Conservation (phyloP, 2,113 vertebrate species). For the Suncus etruscus region DNA sequence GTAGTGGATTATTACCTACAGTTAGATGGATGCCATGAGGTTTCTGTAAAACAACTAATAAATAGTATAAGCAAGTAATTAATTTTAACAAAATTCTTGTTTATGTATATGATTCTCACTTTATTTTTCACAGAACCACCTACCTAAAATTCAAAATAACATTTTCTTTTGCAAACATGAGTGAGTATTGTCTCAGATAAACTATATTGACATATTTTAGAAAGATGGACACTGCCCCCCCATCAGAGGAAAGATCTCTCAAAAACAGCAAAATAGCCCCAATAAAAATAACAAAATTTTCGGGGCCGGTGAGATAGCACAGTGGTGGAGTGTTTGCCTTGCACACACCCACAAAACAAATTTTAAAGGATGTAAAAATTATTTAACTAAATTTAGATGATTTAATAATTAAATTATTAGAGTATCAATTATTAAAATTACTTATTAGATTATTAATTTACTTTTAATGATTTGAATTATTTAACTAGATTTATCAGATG, state of each 20-base stretch:
- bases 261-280: neutral
- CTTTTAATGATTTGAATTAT: neutral
- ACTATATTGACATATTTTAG: neutral
- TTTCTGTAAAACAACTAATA: neutral
- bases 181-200: neutral
- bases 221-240: neutral
- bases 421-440: no score
- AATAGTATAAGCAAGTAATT: neutral
- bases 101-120: neutral
- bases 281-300: neutral
- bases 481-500: neutral
- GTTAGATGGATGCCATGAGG: accelerated
- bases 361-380: no score
- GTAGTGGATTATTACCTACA: neutral
- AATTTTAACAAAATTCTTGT: neutral
- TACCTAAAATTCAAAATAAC: neutral
- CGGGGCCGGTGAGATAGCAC: no score
- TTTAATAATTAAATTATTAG: no score
- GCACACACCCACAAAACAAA: no score
- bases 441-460: no score
- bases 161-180: neutral
- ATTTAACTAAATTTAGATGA: no score
- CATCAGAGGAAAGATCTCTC: neutral
- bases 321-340: no score
- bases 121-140: constrained; percentile 35